Base-by-base conservation (phyloP, 2,797 vertebrate species). In the Cichlasoma orientale region DNA sequence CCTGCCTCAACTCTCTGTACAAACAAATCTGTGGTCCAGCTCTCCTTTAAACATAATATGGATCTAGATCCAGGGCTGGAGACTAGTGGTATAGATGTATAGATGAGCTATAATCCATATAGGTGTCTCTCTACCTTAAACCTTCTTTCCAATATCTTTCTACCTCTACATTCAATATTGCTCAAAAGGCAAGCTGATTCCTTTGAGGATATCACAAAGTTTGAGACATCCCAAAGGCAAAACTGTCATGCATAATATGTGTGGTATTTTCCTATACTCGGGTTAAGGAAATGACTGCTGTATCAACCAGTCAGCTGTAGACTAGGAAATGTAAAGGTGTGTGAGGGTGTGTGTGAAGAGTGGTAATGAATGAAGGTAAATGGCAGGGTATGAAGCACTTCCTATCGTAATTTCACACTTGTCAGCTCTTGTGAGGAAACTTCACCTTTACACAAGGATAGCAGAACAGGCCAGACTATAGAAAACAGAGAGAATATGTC, bases 341-440 rank as follows among this genome's bases (percentile, higher is more conserved):
- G 66, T 29, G 59, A 29, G 70, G 78, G 84, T 78, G 84, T 79
- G 86, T 47, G 68, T 86, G 87, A 86, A 31, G 77, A 29, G 80
- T 88, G 86, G 84, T 94, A 95, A 95, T 95, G 93, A 95, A 94
- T 91, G 89, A 93, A 92, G 87, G 93, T 91, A 94, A 94, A 94
- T 92, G 92, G 94, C 92, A 92, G 89, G 88, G 92, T 92, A 92
- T 90, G 92, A 93, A 90, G 89, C 89, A 88, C 91, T 94, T 94
- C 91, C 93, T 83, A 93, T 93, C 86, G 94, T 94, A 95, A 95
- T 95, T 95, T 95, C 94, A 95, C 94, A 95, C 92, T 91, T 95
- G 94, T 95, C 95, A 95, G 92, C 94, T 92, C 90, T 88, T 69
- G 89, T 94, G 94, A 95, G 84, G 90, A 93, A 93, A 95, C 89